Evolutionary conservation across 2,113 vertebrate species (phyloP).

Genomic region (Microtus montanus): DNA sequence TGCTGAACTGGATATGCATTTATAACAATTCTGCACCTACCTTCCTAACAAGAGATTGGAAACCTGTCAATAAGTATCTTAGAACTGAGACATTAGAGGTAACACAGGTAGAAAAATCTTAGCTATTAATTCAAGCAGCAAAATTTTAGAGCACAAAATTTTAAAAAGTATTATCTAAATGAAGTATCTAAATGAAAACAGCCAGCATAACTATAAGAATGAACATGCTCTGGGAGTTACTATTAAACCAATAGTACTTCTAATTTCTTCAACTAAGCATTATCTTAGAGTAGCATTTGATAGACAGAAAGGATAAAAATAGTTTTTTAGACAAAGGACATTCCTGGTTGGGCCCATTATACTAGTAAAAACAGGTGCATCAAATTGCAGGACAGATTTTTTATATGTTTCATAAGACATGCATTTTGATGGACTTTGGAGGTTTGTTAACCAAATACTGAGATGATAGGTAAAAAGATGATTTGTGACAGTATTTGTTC

Average conservation of each 20-base stretch:
- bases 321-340: neutral
- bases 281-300: neutral
- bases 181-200: slow-evolving; percentile 13
- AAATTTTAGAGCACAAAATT: neutral
- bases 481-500: neutral
- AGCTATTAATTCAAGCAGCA: neutral
- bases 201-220: neutral
- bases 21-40: neutral
- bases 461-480: neutral
- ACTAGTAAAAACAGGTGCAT: neutral
- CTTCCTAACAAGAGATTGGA: neutral
- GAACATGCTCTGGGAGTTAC: neutral
- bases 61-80: neutral
- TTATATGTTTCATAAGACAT: neutral
- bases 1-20: neutral
- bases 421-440: neutral
- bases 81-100: too few species aligned
- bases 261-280: neutral
- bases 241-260: neutral
- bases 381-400: neutral
- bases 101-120: neutral
- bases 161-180: neutral
- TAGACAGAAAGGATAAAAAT: neutral
- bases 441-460: neutral
- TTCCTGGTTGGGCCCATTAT: neutral